Evolutionary conservation across 2,888 invertebrate genomes (phyloP).

Genomic region (Agrochola lychnidis): DNA sequence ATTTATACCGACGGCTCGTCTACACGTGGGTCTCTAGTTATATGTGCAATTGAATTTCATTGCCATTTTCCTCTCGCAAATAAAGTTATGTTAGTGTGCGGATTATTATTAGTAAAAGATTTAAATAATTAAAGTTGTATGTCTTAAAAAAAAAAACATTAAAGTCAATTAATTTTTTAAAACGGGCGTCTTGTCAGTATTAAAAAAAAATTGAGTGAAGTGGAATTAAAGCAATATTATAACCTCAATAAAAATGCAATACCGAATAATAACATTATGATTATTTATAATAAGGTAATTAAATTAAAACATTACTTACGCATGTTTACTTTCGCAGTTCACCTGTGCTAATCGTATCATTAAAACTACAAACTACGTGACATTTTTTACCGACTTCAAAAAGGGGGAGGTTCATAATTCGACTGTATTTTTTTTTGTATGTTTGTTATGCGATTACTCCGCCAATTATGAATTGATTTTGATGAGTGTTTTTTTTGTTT

Average conservation of each 20-base stretch:
- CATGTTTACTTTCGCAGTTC: slow-evolving; percentile 1
- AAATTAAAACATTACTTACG: background rate
- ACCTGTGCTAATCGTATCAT: no score
- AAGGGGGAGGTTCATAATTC: no score
- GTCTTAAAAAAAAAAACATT: no score
- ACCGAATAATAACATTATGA: slow-evolving; percentile 5
- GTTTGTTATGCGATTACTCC: no score
- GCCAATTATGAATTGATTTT: no score
- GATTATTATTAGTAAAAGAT: slow-evolving; percentile 7
- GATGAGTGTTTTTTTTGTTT: no score
- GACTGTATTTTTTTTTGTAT: no score
- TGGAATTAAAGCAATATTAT: background rate
- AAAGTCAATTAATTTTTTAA: background rate
- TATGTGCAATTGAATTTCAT: slow-evolving; percentile 88
- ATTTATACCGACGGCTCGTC: slow-evolving; percentile 79
- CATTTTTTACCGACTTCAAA: no score
- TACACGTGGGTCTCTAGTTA: slow-evolving; percentile 85
- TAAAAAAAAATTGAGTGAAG: slow-evolving; percentile 34
- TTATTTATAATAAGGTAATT: slow-evolving; percentile 45
- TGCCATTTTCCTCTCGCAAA: slow-evolving; percentile 87
- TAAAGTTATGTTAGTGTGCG: slow-evolving; percentile 69
- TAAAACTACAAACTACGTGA: no score
- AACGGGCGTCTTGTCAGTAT: background rate
- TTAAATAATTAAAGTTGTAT: background rate
- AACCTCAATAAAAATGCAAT: background rate